Evolutionary conservation across 1,140 invertebrate species (phyloP).

Genomic region (Pristionchus pacificus): DNA sequence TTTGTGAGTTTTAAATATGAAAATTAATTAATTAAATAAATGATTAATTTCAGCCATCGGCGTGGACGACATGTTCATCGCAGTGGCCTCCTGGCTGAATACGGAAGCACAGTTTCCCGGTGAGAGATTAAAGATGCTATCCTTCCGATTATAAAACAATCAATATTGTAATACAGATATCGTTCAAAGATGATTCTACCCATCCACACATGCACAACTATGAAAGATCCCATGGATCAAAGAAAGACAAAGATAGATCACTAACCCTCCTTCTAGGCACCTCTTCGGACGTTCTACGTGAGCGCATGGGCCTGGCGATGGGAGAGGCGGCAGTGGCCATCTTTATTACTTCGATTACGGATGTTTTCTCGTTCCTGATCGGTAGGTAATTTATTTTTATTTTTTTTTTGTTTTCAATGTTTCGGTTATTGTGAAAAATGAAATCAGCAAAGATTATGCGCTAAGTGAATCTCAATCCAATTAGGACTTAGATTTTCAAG

Average conservation of each 20-base stretch:
- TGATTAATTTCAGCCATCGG: conserved; percentile 59
- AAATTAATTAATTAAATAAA: conserved; percentile 6
- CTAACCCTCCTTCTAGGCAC: conserved; percentile 19
- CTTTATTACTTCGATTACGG: conserved; percentile 56
- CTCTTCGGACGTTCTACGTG: conserved; percentile 44
- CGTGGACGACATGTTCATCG: conserved; percentile 64
- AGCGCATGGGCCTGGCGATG: conserved; percentile 57
- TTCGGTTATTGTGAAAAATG: no score
- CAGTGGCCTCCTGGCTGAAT: conserved; percentile 59
- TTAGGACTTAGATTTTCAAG: no score
- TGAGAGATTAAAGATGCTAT: no score
- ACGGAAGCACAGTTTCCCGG: conserved; percentile 54
- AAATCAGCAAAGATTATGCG: no score
- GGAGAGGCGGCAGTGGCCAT: conserved; percentile 55
- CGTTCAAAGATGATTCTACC: no score
- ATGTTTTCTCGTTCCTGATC: conserved; percentile 37
- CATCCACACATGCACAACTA: no score
- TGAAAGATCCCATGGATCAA: no score
- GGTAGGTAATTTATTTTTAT: neutral
- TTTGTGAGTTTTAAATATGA: conserved; percentile 69
- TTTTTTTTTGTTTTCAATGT: no score
- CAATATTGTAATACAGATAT: no score
- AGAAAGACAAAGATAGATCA: no score
- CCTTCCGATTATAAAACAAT: no score
- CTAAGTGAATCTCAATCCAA: no score